These are phyloP conservation scores for Phaonia tiefii DNA, from an alignment of 2,888 invertebrate species.

Conservation along the genomic window DNA sequence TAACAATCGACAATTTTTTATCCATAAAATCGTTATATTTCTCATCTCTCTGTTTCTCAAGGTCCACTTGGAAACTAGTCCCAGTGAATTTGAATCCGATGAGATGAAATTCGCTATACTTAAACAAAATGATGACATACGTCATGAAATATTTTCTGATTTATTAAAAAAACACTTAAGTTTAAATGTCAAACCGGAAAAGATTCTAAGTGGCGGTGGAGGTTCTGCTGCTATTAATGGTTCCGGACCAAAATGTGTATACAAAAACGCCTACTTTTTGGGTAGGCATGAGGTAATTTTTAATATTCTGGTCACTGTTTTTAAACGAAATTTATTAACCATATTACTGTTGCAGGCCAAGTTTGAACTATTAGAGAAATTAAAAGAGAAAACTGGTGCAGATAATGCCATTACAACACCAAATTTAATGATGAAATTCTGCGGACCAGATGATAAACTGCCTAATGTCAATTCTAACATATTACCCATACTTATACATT, in stretches of 20 bases:
- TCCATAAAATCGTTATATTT: constrained; percentile 1
- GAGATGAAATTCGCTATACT: constrained; percentile 83
- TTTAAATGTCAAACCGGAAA: constrained; percentile 70
- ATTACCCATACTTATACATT: constrained; percentile 88
- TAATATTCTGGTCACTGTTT: background rate
- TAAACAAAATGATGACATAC: constrained; percentile 85
- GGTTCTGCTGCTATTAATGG: constrained; percentile 76
- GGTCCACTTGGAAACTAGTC: constrained; percentile 92
- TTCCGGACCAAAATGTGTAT: constrained; percentile 82
- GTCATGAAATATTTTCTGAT: constrained; percentile 89
- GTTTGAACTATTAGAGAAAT: constrained; percentile 85
- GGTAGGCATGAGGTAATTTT: constrained; percentile 89
- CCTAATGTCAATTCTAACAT: constrained; percentile 83
- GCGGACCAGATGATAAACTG: constrained; percentile 84
- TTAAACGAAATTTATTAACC: background rate
- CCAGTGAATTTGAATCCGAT: constrained; percentile 84
- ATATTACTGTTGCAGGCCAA: constrained; percentile 83
- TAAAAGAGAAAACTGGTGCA: constrained; percentile 81
- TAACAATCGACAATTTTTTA: constrained; percentile 34
- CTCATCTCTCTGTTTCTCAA: constrained; percentile 78
- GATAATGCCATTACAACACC: constrained; percentile 83
- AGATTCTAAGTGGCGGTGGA: constrained; percentile 4
- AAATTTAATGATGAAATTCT: constrained; percentile 87
- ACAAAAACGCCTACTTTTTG: constrained; percentile 83
- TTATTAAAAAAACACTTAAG: constrained; percentile 86